phyloP scores from a whole-genome alignment of 2,797 vertebrate species.

The Thunnus albacares region DNA sequence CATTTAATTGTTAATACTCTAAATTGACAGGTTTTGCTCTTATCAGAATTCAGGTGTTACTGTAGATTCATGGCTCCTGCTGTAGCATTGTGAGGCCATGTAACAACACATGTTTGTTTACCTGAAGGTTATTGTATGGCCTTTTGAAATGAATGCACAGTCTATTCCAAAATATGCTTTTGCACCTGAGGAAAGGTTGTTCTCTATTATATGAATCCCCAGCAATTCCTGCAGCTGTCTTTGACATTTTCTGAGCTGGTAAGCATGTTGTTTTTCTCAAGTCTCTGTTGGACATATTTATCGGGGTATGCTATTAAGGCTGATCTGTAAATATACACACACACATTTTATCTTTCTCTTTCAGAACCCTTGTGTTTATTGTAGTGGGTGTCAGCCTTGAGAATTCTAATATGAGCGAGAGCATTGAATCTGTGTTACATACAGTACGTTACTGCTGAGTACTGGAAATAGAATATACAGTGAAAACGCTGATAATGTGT shows the following conservation, averaged over 20 bases:
- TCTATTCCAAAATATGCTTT: constrained; percentile 56
- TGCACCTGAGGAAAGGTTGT: constrained; percentile 76
- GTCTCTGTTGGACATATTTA: constrained; percentile 45
- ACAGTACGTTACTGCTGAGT: constrained; percentile 3
- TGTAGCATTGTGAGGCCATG: constrained; percentile 1
- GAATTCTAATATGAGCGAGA: constrained; percentile 1
- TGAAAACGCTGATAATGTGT: background rate
- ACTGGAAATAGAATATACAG: constrained; percentile 20
- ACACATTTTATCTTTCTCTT: constrained; percentile 32
- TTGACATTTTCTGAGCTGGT: constrained; percentile 74
- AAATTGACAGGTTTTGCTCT: constrained; percentile 6
- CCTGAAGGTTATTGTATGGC: constrained; percentile 73
- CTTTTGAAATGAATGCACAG: constrained; percentile 69
- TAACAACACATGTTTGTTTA: constrained; percentile 32
- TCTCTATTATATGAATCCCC: constrained; percentile 69
- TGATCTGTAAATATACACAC: constrained; percentile 39
- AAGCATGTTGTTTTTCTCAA: constrained; percentile 54
- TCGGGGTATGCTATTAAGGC: constrained; percentile 31
- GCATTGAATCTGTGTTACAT: constrained; percentile 16
- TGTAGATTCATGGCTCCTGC: constrained; percentile 15
- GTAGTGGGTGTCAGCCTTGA: background rate
- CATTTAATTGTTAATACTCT: background rate
- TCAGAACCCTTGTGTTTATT: background rate
- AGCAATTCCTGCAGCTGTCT: constrained; percentile 74
- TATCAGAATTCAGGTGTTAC: constrained; percentile 17